Evolutionary conservation across 2,797 vertebrate species (phyloP).

Genomic region (Malacoraja senta): DNA sequence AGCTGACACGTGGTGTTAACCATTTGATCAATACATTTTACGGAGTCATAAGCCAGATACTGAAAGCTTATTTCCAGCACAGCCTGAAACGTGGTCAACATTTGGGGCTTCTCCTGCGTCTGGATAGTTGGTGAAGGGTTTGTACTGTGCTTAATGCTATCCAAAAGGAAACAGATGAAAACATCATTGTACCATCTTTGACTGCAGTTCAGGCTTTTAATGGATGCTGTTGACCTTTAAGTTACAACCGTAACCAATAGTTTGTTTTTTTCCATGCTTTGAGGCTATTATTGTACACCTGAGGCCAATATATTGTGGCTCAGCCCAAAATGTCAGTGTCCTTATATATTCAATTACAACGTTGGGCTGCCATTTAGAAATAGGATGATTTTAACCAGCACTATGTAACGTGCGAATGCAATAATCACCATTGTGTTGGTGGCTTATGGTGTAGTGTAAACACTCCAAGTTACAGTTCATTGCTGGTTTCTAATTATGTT

Average conservation of each 20-base stretch:
- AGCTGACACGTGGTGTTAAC: neutral
- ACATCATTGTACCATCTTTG: neutral
- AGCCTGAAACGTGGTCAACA: neutral
- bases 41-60: neutral
- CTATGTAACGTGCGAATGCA: neutral
- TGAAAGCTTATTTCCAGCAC: conserved; percentile 14
- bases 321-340: neutral
- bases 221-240: neutral
- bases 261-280: neutral
- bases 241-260: neutral
- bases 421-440: neutral
- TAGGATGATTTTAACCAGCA: neutral
- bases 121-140: neutral
- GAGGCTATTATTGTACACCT: neutral
- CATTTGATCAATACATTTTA: conserved; percentile 20
- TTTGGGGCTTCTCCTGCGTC: neutral
- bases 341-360: neutral
- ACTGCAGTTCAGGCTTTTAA: neutral
- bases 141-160: neutral
- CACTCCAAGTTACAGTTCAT: neutral
- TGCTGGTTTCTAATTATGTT: neutral
- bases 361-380: neutral
- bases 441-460: neutral
- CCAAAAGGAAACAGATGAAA: neutral
- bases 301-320: neutral